A percentile compares a stretch with the other conserved stretches of the same genome.
These are phyloP conservation scores for Rotaria sp. DNA, from an alignment of 2,888 invertebrate genomes.

Conservation along the genomic window DNA sequence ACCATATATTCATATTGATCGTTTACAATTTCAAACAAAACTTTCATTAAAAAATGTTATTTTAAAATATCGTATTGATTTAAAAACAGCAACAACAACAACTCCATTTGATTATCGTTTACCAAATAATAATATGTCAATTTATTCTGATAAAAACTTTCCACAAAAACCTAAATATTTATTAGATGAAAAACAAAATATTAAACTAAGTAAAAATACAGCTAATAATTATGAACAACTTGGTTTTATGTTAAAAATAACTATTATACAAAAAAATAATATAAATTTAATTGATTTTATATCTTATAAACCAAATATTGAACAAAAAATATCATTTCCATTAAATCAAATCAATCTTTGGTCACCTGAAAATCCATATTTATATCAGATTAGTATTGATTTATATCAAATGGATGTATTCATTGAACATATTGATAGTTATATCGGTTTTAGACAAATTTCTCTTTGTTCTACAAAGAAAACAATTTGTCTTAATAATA, in stretches of 20 bases:
- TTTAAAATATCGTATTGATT: not conserved
- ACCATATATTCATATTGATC: not conserved
- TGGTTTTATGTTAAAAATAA: not conserved
- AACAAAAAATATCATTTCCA: not conserved
- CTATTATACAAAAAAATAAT: not conserved
- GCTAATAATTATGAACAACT: not conserved
- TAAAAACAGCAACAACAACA: not conserved
- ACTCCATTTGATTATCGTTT: no score
- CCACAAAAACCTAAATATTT: not conserved
- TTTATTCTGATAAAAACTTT: not conserved
- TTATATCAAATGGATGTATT: not conserved
- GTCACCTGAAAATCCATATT: slow-evolving; percentile 17
- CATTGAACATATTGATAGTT: not conserved
- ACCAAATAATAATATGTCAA: no score
- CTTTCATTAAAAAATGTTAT: not conserved
- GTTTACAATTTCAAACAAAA: not conserved
- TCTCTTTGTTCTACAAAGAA: not conserved
- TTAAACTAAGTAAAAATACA: not conserved
- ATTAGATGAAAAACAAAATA: not conserved
- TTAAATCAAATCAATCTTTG: not conserved
- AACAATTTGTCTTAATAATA: not conserved
- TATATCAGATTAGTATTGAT: not conserved
- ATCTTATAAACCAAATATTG: not conserved
- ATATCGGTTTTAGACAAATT: slow-evolving; percentile 5
- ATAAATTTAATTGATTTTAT: not conserved